Conservation (phyloP, 1,140 invertebrate species). For the Drosophila erecta region DNA sequence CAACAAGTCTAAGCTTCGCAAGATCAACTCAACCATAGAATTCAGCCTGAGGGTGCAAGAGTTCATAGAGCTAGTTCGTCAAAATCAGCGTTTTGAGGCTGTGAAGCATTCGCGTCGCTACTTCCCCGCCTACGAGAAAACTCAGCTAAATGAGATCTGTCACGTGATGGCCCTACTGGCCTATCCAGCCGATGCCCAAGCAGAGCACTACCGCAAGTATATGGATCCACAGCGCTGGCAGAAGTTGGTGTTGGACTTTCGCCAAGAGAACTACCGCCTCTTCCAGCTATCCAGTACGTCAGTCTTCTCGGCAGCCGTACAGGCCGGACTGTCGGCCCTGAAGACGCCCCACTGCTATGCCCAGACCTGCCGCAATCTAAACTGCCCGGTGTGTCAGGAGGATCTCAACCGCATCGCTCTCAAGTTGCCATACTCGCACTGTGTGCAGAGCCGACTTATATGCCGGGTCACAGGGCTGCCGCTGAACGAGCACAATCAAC, state of each 20-base stretch:
- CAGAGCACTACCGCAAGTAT: constrained; percentile 87
- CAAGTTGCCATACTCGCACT: constrained; percentile 96
- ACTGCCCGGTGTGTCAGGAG: constrained; percentile 97
- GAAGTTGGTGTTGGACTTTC: constrained; percentile 94
- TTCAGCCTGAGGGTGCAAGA: constrained; percentile 97
- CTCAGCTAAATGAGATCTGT: constrained; percentile 94
- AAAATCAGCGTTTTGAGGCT: constrained; percentile 94
- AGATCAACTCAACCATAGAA: constrained; percentile 95
- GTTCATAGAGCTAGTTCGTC: constrained; percentile 97
- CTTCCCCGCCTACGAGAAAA: constrained; percentile 94
- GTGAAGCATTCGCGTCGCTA: constrained; percentile 97
- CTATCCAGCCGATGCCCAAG: constrained; percentile 91
- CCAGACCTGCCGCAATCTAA: constrained; percentile 88
- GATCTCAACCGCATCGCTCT: constrained; percentile 94
- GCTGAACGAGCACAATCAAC: constrained; percentile 99
- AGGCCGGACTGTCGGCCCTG: constrained; percentile 95
- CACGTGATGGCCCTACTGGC: constrained; percentile 98
- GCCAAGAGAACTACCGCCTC: constrained; percentile 96
- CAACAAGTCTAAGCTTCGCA: constrained; percentile 97
- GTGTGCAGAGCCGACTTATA: constrained; percentile 96
- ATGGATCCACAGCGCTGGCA: constrained; percentile 89
- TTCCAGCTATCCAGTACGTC: constrained; percentile 96
- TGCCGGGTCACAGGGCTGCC: constrained; percentile 93
- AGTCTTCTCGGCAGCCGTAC: constrained; percentile 94
- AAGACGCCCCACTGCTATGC: constrained; percentile 96